Evolutionary conservation across 1,140 invertebrate genomes (phyloP).

Genomic region (Drosophila nannoptera): DNA sequence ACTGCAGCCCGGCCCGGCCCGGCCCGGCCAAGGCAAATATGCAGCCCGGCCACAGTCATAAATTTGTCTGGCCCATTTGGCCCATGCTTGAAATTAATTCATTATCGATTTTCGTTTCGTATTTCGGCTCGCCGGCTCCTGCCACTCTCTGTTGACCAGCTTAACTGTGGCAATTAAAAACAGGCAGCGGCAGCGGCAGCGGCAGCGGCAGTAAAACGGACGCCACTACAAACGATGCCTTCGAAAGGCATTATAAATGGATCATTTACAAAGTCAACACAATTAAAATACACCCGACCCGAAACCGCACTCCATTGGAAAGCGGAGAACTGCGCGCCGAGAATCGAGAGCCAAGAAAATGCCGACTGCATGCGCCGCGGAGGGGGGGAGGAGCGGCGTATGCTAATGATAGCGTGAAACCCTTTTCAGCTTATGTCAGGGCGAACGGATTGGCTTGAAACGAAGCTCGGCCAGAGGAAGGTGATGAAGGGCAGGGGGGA

Average conservation of each 20-base stretch:
- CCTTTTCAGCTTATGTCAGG: no score
- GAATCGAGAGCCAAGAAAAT: constrained; percentile 25
- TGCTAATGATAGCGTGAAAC: constrained; percentile 22
- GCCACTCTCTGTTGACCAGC: constrained; percentile 13
- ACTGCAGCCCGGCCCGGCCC: constrained; percentile 8
- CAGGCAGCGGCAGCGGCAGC: constrained; percentile 23
- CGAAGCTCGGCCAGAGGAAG: no score
- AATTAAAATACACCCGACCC: constrained; percentile 65
- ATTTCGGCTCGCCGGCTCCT: constrained; percentile 8
- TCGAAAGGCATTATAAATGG: constrained; percentile 68
- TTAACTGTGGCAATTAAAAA: constrained; percentile 62
- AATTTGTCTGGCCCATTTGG: constrained; percentile 67
- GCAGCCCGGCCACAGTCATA: constrained; percentile 51
- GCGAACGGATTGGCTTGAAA: no score
- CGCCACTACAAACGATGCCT: constrained; percentile 39
- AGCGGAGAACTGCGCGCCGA: neutral
- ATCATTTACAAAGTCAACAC: constrained; percentile 75
- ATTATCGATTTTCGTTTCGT: constrained; percentile 70
- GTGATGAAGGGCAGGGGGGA: no score
- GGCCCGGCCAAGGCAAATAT: constrained; percentile 14
- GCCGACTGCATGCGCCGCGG: no score
- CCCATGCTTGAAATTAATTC: constrained; percentile 62
- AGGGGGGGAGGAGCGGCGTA: no score
- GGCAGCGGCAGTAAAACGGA: constrained; percentile 4
- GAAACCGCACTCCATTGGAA: constrained; percentile 18